Base-by-base conservation (phyloP, 2,888 invertebrate species). In the Lymantria dispar region DNA sequence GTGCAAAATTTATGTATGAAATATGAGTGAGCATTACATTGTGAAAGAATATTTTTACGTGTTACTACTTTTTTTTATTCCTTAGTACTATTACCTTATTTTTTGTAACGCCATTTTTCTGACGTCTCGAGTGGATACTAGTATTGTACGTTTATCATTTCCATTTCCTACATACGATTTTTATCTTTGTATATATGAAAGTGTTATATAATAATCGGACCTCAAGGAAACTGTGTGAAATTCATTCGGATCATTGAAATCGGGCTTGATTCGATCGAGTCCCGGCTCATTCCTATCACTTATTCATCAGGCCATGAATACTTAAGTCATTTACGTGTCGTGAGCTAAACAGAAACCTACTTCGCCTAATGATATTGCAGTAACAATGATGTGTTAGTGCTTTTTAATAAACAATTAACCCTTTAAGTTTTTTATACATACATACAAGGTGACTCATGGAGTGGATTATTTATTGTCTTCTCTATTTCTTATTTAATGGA, bases 251-350 rank as follows among this genome's bases (percentile, higher is more conserved):
- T 81, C 82, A 82, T 80, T 82, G 83, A 79, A 82, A 84, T 81
- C 72, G 76, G 78, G 70, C 62, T 72, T 74, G 76, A 80, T 84
- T 79, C 79, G 78, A 85, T 85, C 75, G 72, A 71, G 76, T 78
- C 77, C 75, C 72, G 68, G 53, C 61, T 73, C 72, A 74, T 74
- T 76, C 73, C 72, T 67, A 84, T 87, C 75, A 79, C 72, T 86
- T 87, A 88, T 87, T 88, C 86, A 85, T 80, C 76, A 77, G 64
- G 57, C 80, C 82, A 85, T 85, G 86, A 87, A 86, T 86, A 83
- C 80, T 81, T 85, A 80, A 87, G 84, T 79, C 78, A 78, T 86
- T 84, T 79, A 71, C 74, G 70, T 70, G 70, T 72, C 68, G 77
- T 74, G 70, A 75, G 70, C 70, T 75, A 73, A 78, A 73, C 71